Conservation (phyloP, 2,797 vertebrate species). For the Orientallactaga sibirica region DNA sequence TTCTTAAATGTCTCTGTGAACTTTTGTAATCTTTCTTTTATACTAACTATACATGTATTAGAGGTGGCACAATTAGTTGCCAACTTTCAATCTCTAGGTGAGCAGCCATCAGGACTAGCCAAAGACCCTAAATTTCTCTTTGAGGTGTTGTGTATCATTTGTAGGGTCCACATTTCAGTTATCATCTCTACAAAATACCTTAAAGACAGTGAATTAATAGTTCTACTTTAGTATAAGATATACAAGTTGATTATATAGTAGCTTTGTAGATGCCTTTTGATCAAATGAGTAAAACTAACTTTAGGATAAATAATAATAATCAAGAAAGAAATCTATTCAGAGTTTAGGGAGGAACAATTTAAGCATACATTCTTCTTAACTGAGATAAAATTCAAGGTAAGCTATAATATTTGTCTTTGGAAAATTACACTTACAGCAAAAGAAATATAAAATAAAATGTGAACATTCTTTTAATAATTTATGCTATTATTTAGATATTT, state of each 20-base stretch:
- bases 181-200: slow-evolving; percentile 13
- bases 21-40: not conserved
- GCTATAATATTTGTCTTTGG: slow-evolving; percentile 1
- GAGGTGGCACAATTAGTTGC: not conserved
- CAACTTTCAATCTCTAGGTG: not conserved
- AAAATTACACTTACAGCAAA: slow-evolving; percentile 22
- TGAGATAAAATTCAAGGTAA: slow-evolving; percentile 21
- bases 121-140: not conserved
- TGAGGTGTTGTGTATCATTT: not conserved
- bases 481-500: slow-evolving; percentile 3
- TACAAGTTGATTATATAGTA: not conserved
- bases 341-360: not conserved
- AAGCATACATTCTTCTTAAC: slow-evolving; percentile 8
- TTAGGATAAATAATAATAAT: slow-evolving; percentile 28
- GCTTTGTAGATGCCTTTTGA: slow-evolving; percentile 30
- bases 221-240: not conserved
- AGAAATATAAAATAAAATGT: slow-evolving; percentile 26
- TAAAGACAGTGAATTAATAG: not conserved
- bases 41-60: not conserved
- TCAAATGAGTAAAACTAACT: slow-evolving; percentile 41
- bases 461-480: not conserved
- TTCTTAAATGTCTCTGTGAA: not conserved
- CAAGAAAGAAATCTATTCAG: not conserved
- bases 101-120: not conserved
- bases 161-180: not conserved